phyloP scores from a whole-genome alignment of 2,797 vertebrate species.

The Sebastes taczanowskii region DNA sequence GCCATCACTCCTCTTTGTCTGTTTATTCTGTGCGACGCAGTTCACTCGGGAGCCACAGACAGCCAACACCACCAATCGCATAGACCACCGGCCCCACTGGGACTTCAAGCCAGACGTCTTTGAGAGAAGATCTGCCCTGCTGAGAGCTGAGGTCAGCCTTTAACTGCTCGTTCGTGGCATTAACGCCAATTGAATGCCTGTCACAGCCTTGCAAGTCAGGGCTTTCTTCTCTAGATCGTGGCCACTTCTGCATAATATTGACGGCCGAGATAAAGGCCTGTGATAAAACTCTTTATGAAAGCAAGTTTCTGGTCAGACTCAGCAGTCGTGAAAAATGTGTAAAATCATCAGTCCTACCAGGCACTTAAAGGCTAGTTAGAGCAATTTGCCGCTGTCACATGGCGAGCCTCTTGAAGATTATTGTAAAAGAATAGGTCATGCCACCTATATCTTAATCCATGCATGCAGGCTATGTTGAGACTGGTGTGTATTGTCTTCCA shows the following conservation, averaged over 20 bases:
- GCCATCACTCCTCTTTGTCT: slow-evolving; percentile 28
- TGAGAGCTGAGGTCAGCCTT: slow-evolving; percentile 81
- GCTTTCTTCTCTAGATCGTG: slow-evolving; percentile 53
- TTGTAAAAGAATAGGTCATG: slow-evolving; percentile 46
- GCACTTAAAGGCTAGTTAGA: slow-evolving; percentile 63
- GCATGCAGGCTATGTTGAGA: slow-evolving; percentile 7
- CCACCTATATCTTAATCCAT: slow-evolving; percentile 53
- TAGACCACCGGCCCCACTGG: slow-evolving; percentile 76
- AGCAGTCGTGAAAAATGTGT: slow-evolving; percentile 61
- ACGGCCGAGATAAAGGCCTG: slow-evolving; percentile 57
- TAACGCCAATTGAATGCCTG: slow-evolving; percentile 65
- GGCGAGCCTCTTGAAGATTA: slow-evolving; percentile 55
- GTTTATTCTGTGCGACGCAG: slow-evolving; percentile 70
- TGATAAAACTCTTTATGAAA: slow-evolving; percentile 67
- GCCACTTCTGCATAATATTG: slow-evolving; percentile 66
- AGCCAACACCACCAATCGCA: slow-evolving; percentile 68
- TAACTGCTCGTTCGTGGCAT: slow-evolving; percentile 61
- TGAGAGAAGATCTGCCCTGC: slow-evolving; percentile 66
- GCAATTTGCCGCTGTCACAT: slow-evolving; percentile 64
- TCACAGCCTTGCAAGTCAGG: slow-evolving; percentile 68
- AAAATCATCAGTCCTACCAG: slow-evolving; percentile 61
- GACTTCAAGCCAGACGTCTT: slow-evolving; percentile 72
- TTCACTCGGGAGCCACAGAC: slow-evolving; percentile 73
- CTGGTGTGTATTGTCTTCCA: slow-evolving; percentile 56
- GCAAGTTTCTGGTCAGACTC: slow-evolving; percentile 63